phyloP scores from a whole-genome alignment of 2,888 invertebrate genomes.

The Strigamia transsilvanica region DNA sequence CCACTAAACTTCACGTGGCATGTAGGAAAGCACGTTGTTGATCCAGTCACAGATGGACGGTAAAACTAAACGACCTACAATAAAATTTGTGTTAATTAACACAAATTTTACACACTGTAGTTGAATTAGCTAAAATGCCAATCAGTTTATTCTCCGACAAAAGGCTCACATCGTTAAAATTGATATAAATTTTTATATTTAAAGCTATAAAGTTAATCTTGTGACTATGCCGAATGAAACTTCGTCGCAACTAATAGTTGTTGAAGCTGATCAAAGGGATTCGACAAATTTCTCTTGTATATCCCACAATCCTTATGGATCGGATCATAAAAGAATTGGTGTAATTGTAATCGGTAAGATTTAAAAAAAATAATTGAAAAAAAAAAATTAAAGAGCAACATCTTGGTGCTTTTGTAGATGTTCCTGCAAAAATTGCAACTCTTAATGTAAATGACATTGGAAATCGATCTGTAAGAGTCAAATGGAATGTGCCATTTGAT shows the following conservation, averaged over 20 bases:
- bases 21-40: conserved; percentile 50
- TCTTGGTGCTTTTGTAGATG: conserved; percentile 33
- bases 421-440: conserved; percentile 23
- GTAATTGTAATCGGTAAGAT: conserved; percentile 51
- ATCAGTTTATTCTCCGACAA: no score
- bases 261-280: conserved; percentile 50
- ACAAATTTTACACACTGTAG: no score
- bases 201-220: conserved; percentile 51
- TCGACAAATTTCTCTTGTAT: conserved; percentile 51
- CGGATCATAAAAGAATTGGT: conserved; percentile 50
- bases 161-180: no score
- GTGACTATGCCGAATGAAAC: conserved; percentile 51
- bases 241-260: conserved; percentile 51
- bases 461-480: conserved; percentile 58
- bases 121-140: no score
- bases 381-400: no score
- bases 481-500: conserved; percentile 63
- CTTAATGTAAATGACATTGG: conserved; percentile 3
- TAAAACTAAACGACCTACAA: background rate
- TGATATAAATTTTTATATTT: conserved; percentile 23
- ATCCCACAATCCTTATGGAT: conserved; percentile 52
- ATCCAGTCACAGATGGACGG: conserved; percentile 53
- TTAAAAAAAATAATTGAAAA: no score
- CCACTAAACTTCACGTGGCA: conserved; percentile 53
- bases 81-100: background rate